Evolutionary conservation across 1,140 invertebrate species (phyloP).

Genomic region (Hycleus cichorii): DNA sequence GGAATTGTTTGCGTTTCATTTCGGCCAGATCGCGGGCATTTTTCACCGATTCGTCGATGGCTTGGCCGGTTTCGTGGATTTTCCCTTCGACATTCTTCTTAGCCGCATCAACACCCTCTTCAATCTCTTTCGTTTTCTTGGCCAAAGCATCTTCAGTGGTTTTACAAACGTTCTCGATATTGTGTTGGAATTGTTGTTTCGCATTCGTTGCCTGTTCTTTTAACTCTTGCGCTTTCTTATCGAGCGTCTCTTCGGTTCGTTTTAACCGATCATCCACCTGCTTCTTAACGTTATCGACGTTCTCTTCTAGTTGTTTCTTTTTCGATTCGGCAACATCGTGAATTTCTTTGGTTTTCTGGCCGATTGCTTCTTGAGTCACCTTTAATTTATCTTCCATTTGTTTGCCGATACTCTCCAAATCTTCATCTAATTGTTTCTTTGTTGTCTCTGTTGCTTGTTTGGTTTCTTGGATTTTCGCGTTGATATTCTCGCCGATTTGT

Average conservation of each 20-base stretch:
- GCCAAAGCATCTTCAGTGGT: background rate
- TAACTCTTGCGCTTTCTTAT: slow-evolving; percentile 1
- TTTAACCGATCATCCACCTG: slow-evolving; percentile 19
- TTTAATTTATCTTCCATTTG: slow-evolving; percentile 17
- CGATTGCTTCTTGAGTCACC: slow-evolving; percentile 13
- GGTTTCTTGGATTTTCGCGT: background rate
- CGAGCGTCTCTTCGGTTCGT: slow-evolving; percentile 13
- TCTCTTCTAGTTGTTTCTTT: slow-evolving; percentile 17
- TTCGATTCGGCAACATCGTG: slow-evolving; percentile 12
- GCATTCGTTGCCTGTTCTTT: too few relatives aligned
- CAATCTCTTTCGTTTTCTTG: background rate
- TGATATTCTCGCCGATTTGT: background rate
- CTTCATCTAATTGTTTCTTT: slow-evolving; percentile 5
- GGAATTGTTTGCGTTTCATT: background rate
- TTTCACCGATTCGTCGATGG: background rate
- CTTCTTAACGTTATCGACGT: slow-evolving; percentile 16
- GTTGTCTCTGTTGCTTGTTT: slow-evolving; percentile 9
- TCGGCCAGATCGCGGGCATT: background rate
- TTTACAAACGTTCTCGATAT: background rate
- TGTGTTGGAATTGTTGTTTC: too few relatives aligned
- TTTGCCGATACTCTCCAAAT: slow-evolving; percentile 5
- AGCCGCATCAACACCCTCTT: background rate
- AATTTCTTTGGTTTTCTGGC: slow-evolving; percentile 11
- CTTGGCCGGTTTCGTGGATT: background rate
- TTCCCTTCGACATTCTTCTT: background rate